These are phyloP conservation scores for Nasonovia ribisnigri DNA, from an alignment of 2,888 invertebrate species.

Conservation along the genomic window DNA sequence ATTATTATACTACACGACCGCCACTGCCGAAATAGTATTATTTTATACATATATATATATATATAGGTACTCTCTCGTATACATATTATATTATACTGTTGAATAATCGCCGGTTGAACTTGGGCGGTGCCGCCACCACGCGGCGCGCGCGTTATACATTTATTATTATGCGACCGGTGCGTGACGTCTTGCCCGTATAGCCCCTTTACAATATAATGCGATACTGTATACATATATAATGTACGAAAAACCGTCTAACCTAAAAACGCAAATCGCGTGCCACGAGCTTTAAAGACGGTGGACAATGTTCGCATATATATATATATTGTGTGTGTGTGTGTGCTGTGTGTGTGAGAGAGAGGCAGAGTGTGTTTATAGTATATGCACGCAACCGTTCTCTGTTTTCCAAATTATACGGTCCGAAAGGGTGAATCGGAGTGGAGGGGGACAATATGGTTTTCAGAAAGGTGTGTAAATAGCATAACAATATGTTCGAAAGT, in stretches of 20 bases:
- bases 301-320: background rate
- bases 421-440: background rate
- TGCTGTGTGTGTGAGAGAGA: background rate
- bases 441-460: background rate
- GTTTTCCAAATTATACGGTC: slow-evolving; percentile 56
- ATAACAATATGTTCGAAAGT: background rate
- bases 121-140: slow-evolving; percentile 39
- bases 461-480: background rate
- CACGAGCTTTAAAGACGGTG: slow-evolving; percentile 27
- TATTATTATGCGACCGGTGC: slow-evolving; percentile 47
- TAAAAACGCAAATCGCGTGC: slow-evolving; percentile 55
- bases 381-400: background rate
- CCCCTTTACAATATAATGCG: slow-evolving; percentile 1
- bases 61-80: too few relatives aligned
- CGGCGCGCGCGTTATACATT: slow-evolving; percentile 38
- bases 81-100: background rate
- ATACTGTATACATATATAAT: background rate
- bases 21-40: background rate
- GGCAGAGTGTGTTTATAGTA: too few relatives aligned
- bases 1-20: background rate
- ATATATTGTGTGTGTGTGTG: background rate
- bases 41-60: background rate
- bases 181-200: slow-evolving; percentile 35
- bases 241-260: slow-evolving; percentile 18
- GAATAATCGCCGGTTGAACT: slow-evolving; percentile 37